A percentile compares a stretch with the other conserved stretches of the same genome.
These are phyloP conservation scores for Clarias gariepinus DNA, from an alignment of 2,113 vertebrate species.

Conservation along the genomic window DNA sequence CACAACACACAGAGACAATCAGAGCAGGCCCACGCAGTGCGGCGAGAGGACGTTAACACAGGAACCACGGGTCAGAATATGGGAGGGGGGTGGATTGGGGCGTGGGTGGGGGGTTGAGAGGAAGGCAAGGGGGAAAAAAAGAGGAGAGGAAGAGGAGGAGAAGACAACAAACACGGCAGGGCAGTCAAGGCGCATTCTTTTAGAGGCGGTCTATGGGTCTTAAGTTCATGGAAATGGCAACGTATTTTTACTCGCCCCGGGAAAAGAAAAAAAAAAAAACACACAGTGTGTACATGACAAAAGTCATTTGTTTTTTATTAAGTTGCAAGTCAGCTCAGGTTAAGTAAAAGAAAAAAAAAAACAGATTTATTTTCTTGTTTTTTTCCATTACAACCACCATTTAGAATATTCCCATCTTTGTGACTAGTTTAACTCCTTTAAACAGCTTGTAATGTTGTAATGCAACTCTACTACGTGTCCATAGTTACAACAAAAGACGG, in stretches of 20 bases:
- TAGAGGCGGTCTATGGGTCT: background rate
- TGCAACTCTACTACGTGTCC: background rate
- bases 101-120: conserved; percentile 39
- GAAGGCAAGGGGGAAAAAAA: conserved; percentile 43
- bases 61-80: conserved; percentile 77
- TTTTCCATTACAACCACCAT: background rate
- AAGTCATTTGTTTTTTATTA: background rate
- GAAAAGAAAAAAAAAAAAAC: background rate
- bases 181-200: conserved; percentile 12
- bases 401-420: background rate
- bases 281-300: too few species aligned
- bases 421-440: background rate
- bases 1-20: conserved; percentile 83
- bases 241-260: background rate
- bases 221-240: background rate
- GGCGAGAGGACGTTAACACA: conserved; percentile 80
- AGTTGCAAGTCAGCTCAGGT: background rate
- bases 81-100: conserved; percentile 59
- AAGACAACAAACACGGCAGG: conserved; percentile 16
- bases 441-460: background rate
- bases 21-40: conserved; percentile 79
- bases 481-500: background rate
- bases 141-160: conserved; percentile 52
- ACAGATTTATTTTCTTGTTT: background rate
- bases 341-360: too few species aligned